Percentiles rank a stretch among this genome's conserved stretches.
Evolutionary conservation across 2,797 vertebrate genomes (phyloP).

Genomic region (Paguma larvata): DNA sequence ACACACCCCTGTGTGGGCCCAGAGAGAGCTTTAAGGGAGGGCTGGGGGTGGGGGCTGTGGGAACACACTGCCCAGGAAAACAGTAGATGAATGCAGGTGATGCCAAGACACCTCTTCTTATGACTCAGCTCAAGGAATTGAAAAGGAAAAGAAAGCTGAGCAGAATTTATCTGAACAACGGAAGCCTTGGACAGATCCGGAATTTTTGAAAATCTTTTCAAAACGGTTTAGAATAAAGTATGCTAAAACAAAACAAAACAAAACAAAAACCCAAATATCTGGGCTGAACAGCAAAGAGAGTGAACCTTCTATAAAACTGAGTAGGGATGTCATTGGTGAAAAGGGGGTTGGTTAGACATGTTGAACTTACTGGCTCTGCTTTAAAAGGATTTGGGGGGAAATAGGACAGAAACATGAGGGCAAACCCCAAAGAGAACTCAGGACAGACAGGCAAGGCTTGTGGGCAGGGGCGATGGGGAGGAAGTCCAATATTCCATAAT

Average conservation of each 20-base stretch:
- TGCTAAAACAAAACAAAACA: background rate
- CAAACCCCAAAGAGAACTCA: background rate
- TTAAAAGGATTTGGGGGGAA: background rate
- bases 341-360: background rate
- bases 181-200: background rate
- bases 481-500: rapidly evolving
- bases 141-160: background rate
- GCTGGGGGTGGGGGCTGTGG: background rate
- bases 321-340: background rate
- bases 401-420: background rate
- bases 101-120: background rate
- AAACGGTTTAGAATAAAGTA: background rate
- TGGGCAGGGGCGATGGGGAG: no score
- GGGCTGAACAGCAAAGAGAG: background rate
- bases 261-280: background rate
- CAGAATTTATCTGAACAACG: background rate
- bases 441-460: background rate
- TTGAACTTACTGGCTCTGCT: background rate
- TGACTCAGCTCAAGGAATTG: background rate
- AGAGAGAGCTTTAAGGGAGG: background rate
- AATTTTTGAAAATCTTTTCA: background rate
- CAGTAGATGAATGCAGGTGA: background rate
- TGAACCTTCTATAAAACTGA: background rate
- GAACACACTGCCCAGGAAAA: no score
- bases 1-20: background rate